These are phyloP conservation scores for Ictalurus punctatus DNA, from an alignment of 2,113 vertebrate species.

Conservation along the genomic window DNA sequence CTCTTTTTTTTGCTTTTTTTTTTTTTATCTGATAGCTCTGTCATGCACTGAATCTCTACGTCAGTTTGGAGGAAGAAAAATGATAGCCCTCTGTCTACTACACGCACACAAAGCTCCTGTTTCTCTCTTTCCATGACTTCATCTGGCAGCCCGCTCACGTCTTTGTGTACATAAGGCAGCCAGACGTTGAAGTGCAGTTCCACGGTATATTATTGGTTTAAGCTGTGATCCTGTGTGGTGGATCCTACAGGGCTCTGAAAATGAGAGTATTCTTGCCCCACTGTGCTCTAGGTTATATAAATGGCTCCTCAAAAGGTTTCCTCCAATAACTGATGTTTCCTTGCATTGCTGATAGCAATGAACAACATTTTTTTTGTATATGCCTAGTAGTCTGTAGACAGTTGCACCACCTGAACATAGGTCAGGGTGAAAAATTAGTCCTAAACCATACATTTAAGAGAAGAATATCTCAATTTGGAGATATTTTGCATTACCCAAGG, in stretches of 20 bases:
- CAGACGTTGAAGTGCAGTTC: conserved; percentile 40
- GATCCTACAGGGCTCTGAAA: not conserved
- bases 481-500: not conserved
- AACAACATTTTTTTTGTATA: not conserved
- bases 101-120: conserved; percentile 43
- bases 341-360: not conserved
- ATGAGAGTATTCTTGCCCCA: not conserved
- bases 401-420: not conserved
- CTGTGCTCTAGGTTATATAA: not conserved
- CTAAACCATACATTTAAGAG: not conserved
- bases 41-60: conserved; percentile 28
- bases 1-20: not conserved
- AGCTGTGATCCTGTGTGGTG: not conserved
- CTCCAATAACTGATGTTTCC: not conserved
- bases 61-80: conserved; percentile 42
- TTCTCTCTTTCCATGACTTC: conserved; percentile 56
- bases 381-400: not conserved
- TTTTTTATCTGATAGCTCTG: conserved; percentile 13
- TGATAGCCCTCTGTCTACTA: conserved; percentile 44
- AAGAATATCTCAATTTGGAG: not conserved
- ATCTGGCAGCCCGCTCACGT: conserved; percentile 46
- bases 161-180: conserved; percentile 53
- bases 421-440: not conserved
- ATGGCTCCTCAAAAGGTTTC: not conserved
- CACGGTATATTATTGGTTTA: conserved; percentile 17